These are phyloP conservation scores for Empidonax alnorum DNA, from an alignment of 2,113 vertebrate genomes.

Conservation along the genomic window DNA sequence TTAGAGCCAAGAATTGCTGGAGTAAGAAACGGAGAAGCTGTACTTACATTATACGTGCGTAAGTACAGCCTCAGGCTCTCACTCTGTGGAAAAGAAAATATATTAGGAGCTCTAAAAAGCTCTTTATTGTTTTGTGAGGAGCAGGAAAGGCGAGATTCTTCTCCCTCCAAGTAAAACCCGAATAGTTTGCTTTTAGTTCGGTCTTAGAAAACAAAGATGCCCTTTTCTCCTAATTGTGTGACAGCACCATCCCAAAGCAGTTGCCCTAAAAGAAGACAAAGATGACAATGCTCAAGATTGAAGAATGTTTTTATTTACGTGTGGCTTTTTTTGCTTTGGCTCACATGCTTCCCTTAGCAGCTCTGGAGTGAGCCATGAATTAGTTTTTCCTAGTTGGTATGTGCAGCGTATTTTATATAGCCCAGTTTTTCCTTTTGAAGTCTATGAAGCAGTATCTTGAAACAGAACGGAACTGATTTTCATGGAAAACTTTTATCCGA, in stretches of 20 bases:
- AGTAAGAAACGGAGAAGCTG: slow-evolving; percentile 57
- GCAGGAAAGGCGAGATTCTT: neutral
- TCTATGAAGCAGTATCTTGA: slow-evolving; percentile 8
- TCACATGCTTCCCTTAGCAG: slow-evolving; percentile 53
- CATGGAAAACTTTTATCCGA: neutral
- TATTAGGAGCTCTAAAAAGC: slow-evolving; percentile 64
- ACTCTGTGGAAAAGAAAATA: slow-evolving; percentile 57
- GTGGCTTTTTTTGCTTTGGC: slow-evolving; percentile 50
- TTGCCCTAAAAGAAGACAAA: slow-evolving; percentile 27
- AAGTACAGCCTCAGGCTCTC: slow-evolving; percentile 60
- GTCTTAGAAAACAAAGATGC: slow-evolving; percentile 41
- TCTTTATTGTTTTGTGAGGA: slow-evolving; percentile 60
- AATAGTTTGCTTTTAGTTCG: slow-evolving; percentile 44
- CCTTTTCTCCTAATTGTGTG: slow-evolving; percentile 26
- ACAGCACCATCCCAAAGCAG: slow-evolving; percentile 14
- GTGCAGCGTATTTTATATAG: slow-evolving; percentile 66
- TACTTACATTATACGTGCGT: neutral
- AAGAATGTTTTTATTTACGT: slow-evolving; percentile 60
- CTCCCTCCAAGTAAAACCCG: neutral
- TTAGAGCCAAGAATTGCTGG: slow-evolving; percentile 58
- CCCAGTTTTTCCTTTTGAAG: slow-evolving; percentile 50
- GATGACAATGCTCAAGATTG: neutral
- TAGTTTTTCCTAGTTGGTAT: slow-evolving; percentile 47
- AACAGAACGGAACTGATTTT: slow-evolving; percentile 39
- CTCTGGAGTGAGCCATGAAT: slow-evolving; percentile 35